Conservation (phyloP, 1,140 invertebrate genomes). For the Leptopilina boulardi region DNA sequence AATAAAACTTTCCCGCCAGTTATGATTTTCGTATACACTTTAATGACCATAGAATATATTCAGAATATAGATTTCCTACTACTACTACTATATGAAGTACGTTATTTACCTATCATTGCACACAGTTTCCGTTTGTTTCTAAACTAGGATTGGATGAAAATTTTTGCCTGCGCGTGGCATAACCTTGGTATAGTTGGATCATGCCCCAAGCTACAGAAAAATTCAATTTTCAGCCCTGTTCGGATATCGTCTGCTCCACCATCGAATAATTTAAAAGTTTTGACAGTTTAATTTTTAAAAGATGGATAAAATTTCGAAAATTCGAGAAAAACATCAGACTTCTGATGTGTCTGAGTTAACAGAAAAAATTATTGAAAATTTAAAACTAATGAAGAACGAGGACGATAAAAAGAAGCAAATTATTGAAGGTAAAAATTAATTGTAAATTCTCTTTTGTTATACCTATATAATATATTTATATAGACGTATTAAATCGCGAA, state of each 20-base stretch:
- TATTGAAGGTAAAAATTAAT: background rate
- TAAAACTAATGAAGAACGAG: background rate
- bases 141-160: too few relatives aligned
- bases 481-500: too few relatives aligned
- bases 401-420: background rate
- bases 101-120: too few relatives aligned
- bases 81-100: too few relatives aligned
- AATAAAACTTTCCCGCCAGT: background rate
- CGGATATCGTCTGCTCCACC: too few relatives aligned
- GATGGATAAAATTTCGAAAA: constrained; percentile 2
- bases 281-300: background rate
- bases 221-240: too few relatives aligned
- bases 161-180: too few relatives aligned
- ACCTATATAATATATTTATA: background rate
- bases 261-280: too few relatives aligned
- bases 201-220: too few relatives aligned
- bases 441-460: background rate
- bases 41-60: background rate
- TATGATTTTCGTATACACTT: background rate
- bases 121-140: too few relatives aligned
- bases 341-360: background rate
- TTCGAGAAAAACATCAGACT: background rate
- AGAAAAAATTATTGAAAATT: background rate
- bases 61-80: background rate
- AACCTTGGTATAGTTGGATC: too few relatives aligned